phyloP scores from a whole-genome alignment of 64 coral and sea anemone genomes.

The Hydrozoanthus tunicans region DNA sequence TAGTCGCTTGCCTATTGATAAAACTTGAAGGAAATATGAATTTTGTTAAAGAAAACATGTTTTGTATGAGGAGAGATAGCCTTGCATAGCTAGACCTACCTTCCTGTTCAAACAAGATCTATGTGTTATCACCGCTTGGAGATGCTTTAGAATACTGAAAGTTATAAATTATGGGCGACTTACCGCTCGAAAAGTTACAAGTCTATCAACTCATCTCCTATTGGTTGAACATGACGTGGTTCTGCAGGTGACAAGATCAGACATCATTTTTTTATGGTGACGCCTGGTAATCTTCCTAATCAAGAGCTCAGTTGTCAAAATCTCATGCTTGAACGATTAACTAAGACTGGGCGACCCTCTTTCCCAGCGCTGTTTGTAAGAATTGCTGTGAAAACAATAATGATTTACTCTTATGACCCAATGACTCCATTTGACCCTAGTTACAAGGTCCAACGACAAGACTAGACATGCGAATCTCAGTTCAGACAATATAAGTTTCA shows the following conservation, averaged over 20 bases:
- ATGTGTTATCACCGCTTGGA: slow-evolving; percentile 54
- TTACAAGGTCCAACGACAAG: neutral
- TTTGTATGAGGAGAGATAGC: neutral
- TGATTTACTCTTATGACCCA: neutral
- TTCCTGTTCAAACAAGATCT: slow-evolving; percentile 33
- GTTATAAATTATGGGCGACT: slow-evolving; percentile 80
- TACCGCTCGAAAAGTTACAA: slow-evolving; percentile 63
- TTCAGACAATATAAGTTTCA: neutral
- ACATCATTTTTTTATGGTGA: slow-evolving; percentile 78
- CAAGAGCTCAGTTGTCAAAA: slow-evolving; percentile 47
- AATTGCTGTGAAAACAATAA: neutral
- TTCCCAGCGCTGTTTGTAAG: neutral
- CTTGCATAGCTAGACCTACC: slow-evolving; percentile 15
- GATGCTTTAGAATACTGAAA: slow-evolving; percentile 82
- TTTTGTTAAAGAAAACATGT: neutral
- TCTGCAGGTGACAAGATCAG: slow-evolving; percentile 39
- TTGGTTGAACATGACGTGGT: slow-evolving; percentile 73
- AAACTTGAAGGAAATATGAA: neutral
- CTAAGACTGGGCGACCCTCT: slow-evolving; percentile 25
- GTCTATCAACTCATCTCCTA: slow-evolving; percentile 51
- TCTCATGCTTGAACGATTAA: slow-evolving; percentile 60
- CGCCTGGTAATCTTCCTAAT: neutral
- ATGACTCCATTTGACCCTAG: slow-evolving; percentile 25
- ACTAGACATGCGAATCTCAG: neutral
- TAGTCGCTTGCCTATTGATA: neutral